phyloP scores from a whole-genome alignment of 2,888 invertebrate genomes.

The Limnephilus rhombicus region DNA sequence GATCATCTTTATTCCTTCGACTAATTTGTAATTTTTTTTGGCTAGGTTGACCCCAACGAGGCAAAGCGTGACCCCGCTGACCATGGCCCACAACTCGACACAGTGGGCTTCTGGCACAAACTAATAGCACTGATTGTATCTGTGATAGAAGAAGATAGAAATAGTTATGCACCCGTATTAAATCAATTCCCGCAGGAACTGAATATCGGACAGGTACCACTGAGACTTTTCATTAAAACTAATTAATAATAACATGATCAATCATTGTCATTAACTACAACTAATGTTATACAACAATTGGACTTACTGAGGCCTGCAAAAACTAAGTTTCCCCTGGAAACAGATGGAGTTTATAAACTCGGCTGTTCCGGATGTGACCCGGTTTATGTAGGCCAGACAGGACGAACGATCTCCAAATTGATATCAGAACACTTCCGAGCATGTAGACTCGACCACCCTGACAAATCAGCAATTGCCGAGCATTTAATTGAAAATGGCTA shows the following conservation, averaged over 20 bases:
- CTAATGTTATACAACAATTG: too few species aligned
- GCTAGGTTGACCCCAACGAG: slow-evolving; percentile 91
- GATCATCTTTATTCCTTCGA: background rate
- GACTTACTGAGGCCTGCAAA: too few species aligned
- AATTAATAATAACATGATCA: background rate
- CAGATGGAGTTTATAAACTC: too few species aligned
- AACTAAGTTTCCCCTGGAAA: too few species aligned
- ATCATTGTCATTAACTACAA: background rate
- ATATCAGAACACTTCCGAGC: too few species aligned
- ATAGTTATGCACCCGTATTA: slow-evolving; percentile 97
- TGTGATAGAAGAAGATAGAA: slow-evolving; percentile 99
- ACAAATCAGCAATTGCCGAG: too few species aligned
- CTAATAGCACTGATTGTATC: slow-evolving; percentile 97
- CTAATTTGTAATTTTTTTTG: slow-evolving; percentile 72
- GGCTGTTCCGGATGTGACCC: too few species aligned
- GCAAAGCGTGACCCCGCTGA: slow-evolving; percentile 92
- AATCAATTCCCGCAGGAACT: slow-evolving; percentile 99
- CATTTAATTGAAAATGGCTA: too few species aligned
- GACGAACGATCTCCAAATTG: too few species aligned
- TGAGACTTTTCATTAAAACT: background rate
- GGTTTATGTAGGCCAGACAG: too few species aligned
- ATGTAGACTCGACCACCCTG: too few species aligned
- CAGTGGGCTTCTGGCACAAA: slow-evolving; percentile 99
- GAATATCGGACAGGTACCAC: slow-evolving; percentile 93
- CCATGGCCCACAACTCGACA: slow-evolving; percentile 91